phyloP scores from a whole-genome alignment of 2,797 vertebrate species.

The Notoglanidium macrostoma region DNA sequence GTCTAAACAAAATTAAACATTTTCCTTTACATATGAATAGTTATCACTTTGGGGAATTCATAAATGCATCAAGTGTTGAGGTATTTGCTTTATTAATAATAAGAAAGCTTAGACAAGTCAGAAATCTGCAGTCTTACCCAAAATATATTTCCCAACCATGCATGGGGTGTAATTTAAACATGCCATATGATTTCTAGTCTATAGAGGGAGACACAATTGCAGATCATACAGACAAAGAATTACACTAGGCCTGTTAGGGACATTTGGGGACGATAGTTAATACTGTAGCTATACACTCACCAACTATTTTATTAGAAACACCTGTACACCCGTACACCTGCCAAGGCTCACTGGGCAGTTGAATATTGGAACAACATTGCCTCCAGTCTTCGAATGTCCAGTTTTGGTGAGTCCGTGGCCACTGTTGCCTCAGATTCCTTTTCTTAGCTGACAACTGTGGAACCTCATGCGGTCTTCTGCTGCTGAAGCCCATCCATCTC shows the following conservation, averaged over 20 bases:
- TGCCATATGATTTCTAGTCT: neutral
- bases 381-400: neutral
- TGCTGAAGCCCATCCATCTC: neutral
- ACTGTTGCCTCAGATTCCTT: too few relatives aligned
- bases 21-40: too few relatives aligned
- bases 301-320: neutral
- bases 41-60: too few relatives aligned
- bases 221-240: neutral
- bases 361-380: neutral
- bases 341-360: neutral
- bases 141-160: neutral
- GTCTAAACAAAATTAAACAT: too few relatives aligned
- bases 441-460: neutral
- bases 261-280: neutral
- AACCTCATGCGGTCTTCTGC: neutral
- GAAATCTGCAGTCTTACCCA: neutral
- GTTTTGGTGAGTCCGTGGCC: neutral
- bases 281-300: neutral
- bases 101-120: neutral
- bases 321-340: neutral
- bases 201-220: slow-evolving; percentile 25
- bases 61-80: neutral
- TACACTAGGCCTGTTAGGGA: too few relatives aligned
- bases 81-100: neutral
- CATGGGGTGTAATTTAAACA: neutral